Evolutionary conservation across 2,797 vertebrate genomes (phyloP).

Genomic region (Danio tinwini): DNA sequence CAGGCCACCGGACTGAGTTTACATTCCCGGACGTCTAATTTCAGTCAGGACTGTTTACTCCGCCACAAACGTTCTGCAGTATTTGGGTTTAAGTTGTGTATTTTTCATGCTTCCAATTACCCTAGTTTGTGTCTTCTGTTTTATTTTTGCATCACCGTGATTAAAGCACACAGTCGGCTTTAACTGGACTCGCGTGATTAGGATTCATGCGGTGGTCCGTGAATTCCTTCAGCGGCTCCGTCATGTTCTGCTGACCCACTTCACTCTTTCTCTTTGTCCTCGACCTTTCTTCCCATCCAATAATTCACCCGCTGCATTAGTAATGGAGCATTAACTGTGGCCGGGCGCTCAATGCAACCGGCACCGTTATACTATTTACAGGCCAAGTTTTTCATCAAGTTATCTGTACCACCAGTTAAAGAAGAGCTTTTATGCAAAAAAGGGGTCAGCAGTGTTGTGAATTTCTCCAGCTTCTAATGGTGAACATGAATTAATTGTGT

Average conservation of each 20-base stretch:
- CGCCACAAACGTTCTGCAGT: slow-evolving; percentile 41
- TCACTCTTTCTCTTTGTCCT: slow-evolving; percentile 70
- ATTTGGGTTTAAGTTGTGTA: slow-evolving; percentile 33
- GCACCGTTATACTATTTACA: slow-evolving; percentile 67
- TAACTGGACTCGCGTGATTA: slow-evolving; percentile 31
- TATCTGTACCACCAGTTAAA: not conserved
- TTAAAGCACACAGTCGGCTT: slow-evolving; percentile 19
- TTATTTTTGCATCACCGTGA: slow-evolving; percentile 25
- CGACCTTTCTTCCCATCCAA: slow-evolving; percentile 66
- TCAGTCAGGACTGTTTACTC: slow-evolving; percentile 30
- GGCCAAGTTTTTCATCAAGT: slow-evolving; percentile 4
- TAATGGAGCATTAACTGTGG: slow-evolving; percentile 79
- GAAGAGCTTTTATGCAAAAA: no score
- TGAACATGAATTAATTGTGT: no score
- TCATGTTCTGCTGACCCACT: slow-evolving; percentile 78
- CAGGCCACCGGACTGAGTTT: no score
- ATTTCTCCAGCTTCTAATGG: no score
- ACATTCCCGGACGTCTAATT: no score
- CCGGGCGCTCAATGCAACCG: slow-evolving; percentile 67
- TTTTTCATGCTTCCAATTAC: slow-evolving; percentile 39
- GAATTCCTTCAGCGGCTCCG: slow-evolving; percentile 70
- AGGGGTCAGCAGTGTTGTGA: no score
- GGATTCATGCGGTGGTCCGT: slow-evolving; percentile 66
- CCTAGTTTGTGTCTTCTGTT: slow-evolving; percentile 18
- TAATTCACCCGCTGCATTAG: slow-evolving; percentile 74